Evolutionary conservation across 2,113 vertebrate species (phyloP).

Genomic region (Boleophthalmus pectinirostris): DNA sequence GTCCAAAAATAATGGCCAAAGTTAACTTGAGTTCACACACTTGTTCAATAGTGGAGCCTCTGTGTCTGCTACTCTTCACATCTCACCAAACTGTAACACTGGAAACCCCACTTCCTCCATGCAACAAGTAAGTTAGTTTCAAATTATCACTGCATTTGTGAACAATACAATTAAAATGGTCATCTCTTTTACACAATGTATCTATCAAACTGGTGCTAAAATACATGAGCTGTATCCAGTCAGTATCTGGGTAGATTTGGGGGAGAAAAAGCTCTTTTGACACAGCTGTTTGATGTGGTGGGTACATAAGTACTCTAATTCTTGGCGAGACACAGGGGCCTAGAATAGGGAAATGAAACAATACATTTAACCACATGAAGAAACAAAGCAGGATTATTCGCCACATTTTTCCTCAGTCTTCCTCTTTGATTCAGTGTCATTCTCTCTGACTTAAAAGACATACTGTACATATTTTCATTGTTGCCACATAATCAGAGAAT

Average conservation of each 20-base stretch:
- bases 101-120: constrained; percentile 63
- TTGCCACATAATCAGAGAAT: constrained; percentile 54
- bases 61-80: constrained; percentile 62
- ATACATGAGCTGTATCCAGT: constrained; percentile 67
- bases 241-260: constrained; percentile 54
- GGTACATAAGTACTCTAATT: constrained; percentile 69
- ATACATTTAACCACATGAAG: constrained; percentile 77
- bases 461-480: constrained; percentile 30
- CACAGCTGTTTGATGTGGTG: constrained; percentile 76
- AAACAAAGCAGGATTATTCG: constrained; percentile 62
- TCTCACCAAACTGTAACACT: constrained; percentile 58
- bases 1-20: constrained; percentile 57
- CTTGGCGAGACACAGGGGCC: constrained; percentile 75
- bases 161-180: constrained; percentile 52
- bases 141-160: constrained; percentile 42
- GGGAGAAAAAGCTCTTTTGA: constrained; percentile 67
- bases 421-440: constrained; percentile 51
- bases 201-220: constrained; percentile 60
- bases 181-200: constrained; percentile 40
- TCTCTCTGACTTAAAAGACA: constrained; percentile 32
- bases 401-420: constrained; percentile 52
- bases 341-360: constrained; percentile 72
- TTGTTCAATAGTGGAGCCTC: constrained; percentile 70
- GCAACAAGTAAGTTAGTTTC: constrained; percentile 63
- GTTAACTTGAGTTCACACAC: constrained; percentile 55